Conservation (phyloP, 2,113 vertebrate genomes). For the Gopherus evgoodei region DNA sequence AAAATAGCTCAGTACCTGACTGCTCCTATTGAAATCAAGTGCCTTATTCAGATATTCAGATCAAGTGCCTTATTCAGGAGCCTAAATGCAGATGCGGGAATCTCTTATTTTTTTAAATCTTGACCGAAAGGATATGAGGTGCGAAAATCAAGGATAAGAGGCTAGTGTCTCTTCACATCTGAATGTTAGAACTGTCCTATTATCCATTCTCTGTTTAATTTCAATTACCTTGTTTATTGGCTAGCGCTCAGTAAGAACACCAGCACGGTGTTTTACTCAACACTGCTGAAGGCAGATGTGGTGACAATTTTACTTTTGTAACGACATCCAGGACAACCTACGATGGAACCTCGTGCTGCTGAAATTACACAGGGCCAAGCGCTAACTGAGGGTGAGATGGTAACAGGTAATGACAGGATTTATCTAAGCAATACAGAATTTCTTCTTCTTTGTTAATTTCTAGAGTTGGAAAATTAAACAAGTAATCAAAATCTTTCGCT, state of each 20-base stretch:
- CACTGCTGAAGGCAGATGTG: neutral
- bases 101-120: neutral
- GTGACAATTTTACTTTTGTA: conserved; percentile 15
- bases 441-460: conserved; percentile 62
- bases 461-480: conserved; percentile 64
- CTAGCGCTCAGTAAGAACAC: neutral
- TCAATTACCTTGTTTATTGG: neutral
- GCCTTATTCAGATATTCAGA: conserved; percentile 31
- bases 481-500: conserved; percentile 63
- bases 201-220: neutral
- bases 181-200: neutral
- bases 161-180: neutral
- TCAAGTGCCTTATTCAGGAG: conserved; percentile 46
- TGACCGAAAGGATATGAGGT: neutral
- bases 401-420: conserved; percentile 47
- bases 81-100: neutral
- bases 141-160: neutral
- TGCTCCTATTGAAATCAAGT: conserved; percentile 32
- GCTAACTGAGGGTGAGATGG: conserved; percentile 11
- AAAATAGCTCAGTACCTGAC: neutral
- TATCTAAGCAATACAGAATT: conserved; percentile 41
- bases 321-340: neutral
- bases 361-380: conserved; percentile 1
- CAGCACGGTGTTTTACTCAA: neutral
- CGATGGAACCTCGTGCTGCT: conserved; percentile 5